Evolutionary conservation across 2,888 invertebrate genomes (phyloP).

Genomic region (Volucella inflata): DNA sequence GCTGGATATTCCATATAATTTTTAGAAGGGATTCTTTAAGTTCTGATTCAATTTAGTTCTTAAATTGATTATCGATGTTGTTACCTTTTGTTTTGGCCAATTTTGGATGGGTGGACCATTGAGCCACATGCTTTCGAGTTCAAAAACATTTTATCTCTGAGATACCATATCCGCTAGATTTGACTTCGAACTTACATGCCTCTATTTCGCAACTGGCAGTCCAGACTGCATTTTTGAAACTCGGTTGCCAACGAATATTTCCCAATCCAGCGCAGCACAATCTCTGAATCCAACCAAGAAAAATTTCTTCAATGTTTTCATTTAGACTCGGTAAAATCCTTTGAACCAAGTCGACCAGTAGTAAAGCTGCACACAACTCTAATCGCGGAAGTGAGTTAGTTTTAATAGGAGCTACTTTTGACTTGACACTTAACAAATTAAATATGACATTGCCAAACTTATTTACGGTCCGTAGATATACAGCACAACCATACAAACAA

Average conservation of each 20-base stretch:
- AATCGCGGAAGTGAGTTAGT: not conserved
- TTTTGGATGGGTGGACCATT: not conserved
- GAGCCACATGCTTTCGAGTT: conserved; percentile 16
- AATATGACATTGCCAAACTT: not conserved
- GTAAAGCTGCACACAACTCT: too few species aligned
- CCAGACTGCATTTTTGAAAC: conserved; percentile 20
- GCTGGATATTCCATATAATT: conserved; percentile 22
- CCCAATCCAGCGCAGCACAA: conserved; percentile 15
- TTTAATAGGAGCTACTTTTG: not conserved
- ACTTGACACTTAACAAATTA: conserved; percentile 13
- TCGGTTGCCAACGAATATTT: too few species aligned
- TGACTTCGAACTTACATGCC: conserved; percentile 9
- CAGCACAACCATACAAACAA: conserved; percentile 26
- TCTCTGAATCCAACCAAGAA: conserved; percentile 10
- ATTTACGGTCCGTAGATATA: conserved; percentile 2
- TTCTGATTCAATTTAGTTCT: conserved; percentile 1
- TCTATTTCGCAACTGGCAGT: not conserved
- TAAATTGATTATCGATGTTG: not conserved
- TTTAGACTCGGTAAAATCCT: not conserved
- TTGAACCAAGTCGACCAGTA: not conserved
- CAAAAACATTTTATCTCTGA: not conserved
- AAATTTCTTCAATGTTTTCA: not conserved
- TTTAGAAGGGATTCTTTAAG: conserved; percentile 1
- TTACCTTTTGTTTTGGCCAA: conserved; percentile 27
- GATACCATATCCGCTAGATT: too few species aligned